Conservation (phyloP, 1,140 invertebrate species). For the Tetranychus cinnabarinus region DNA sequence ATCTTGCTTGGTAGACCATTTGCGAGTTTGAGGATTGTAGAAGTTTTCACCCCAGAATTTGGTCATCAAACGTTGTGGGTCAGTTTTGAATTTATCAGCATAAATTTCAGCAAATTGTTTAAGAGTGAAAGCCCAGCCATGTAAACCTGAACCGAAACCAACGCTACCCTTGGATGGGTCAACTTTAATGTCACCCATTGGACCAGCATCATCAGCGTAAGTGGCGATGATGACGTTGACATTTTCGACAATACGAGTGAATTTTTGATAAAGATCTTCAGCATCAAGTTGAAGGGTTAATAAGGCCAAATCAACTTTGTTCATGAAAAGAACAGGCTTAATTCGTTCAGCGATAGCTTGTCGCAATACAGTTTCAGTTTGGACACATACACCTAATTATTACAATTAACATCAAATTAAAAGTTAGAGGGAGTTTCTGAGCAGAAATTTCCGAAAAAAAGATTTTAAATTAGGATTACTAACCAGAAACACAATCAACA, state of each 20-base stretch:
- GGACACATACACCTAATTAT: constrained; percentile 32
- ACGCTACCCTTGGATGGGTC: constrained; percentile 54
- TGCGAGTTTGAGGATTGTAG: constrained; percentile 91
- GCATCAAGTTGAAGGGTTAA: constrained; percentile 34
- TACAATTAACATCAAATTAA: background rate
- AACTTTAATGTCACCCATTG: constrained; percentile 85
- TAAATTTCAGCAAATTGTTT: constrained; percentile 99
- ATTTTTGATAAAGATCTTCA: constrained; percentile 96
- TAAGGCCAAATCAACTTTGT: constrained; percentile 35
- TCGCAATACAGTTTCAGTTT: constrained; percentile 35
- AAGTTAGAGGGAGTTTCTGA: background rate
- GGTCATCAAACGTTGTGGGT: constrained; percentile 91
- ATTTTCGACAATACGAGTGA: constrained; percentile 98
- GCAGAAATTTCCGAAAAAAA: background rate
- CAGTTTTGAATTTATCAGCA: constrained; percentile 92
- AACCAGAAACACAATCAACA: constrained; percentile 31
- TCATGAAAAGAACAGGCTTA: constrained; percentile 37
- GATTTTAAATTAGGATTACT: background rate
- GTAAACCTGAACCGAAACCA: constrained; percentile 92
- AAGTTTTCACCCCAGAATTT: constrained; percentile 82
- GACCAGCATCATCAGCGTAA: constrained; percentile 87
- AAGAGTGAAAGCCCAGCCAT: constrained; percentile 98
- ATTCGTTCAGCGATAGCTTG: constrained; percentile 37
- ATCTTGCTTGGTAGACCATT: constrained; percentile 77
- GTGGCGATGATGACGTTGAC: constrained; percentile 99